A percentile compares a stretch with the other conserved stretches of the same genome.
These are phyloP conservation scores for Meiosimyza platycephala DNA, from an alignment of 2,888 invertebrate species.

Conservation along the genomic window DNA sequence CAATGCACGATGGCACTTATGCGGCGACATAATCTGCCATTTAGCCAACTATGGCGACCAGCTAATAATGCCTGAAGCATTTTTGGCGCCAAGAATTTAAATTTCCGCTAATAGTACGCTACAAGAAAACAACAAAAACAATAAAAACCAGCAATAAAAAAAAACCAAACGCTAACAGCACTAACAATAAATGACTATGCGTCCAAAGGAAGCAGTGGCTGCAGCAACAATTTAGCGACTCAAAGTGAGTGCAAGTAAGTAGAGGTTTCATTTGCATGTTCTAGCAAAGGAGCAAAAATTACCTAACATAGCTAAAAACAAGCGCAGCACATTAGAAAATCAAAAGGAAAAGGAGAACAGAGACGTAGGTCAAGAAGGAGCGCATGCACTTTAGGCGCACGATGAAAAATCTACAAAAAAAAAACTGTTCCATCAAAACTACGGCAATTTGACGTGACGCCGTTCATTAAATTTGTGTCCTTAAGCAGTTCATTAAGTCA, in stretches of 20 bases:
- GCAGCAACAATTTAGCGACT: no score
- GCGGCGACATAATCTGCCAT: not conserved
- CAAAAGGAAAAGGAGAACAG: no score
- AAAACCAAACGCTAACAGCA: constrained; percentile 16
- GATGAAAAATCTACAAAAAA: not conserved
- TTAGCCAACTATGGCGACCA: not conserved
- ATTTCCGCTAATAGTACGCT: constrained; percentile 37
- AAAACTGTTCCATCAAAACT: not conserved
- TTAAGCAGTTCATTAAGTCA: constrained; percentile 14
- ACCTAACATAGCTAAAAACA: no score
- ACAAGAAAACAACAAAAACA: constrained; percentile 19
- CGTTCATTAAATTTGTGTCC: constrained; percentile 25
- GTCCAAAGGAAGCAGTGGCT: constrained; percentile 23
- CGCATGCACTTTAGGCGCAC: not conserved
- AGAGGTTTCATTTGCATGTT: no score
- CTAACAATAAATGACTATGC: constrained; percentile 37
- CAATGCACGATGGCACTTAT: not conserved
- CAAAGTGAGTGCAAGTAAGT: no score
- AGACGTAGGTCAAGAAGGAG: no score
- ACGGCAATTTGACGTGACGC: constrained; percentile 4
- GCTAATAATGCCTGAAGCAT: constrained; percentile 37
- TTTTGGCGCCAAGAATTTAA: constrained; percentile 46
- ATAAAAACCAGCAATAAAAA: constrained; percentile 26
- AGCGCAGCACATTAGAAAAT: no score
- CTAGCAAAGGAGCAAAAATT: no score